Conservation (phyloP, 2,888 invertebrate species). For the Pandemis heparana region DNA sequence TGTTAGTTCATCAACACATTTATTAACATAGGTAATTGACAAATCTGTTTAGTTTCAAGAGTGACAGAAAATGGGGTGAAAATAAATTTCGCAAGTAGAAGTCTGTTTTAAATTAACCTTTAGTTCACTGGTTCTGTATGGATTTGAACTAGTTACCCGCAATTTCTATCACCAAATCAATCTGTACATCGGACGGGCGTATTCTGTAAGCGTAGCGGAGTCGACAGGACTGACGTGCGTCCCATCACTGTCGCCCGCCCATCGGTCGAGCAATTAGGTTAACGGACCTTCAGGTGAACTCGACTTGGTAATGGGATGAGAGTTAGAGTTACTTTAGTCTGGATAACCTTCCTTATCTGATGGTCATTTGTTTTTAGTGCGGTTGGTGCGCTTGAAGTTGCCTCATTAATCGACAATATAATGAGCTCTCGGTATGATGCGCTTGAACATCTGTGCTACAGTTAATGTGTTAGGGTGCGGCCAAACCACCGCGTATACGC, state of each 20-base stretch:
- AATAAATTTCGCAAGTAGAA: background rate
- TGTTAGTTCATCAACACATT: background rate
- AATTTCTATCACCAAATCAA: constrained; percentile 62
- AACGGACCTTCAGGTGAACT: constrained; percentile 53
- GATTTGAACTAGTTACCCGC: constrained; percentile 52
- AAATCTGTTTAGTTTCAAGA: no score
- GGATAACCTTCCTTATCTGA: constrained; percentile 35
- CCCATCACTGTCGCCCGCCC: constrained; percentile 65
- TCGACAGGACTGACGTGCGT: constrained; percentile 61
- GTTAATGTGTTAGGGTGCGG: no score
- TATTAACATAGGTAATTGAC: background rate
- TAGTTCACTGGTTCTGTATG: constrained; percentile 1
- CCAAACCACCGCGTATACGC: no score
- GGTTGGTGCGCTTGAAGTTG: background rate
- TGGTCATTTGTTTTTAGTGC: constrained; percentile 28
- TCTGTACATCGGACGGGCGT: constrained; percentile 52
- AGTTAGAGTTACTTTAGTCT: constrained; percentile 8
- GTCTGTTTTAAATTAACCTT: background rate
- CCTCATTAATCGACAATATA: background rate
- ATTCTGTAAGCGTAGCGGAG: constrained; percentile 63
- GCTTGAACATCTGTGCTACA: background rate
- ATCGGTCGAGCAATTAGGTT: constrained; percentile 70
- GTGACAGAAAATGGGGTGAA: no score
- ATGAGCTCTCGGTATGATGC: background rate
- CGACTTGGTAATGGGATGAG: constrained; percentile 24